Conservation (phyloP, 2,113 vertebrate genomes). For the Macaca mulatta region DNA sequence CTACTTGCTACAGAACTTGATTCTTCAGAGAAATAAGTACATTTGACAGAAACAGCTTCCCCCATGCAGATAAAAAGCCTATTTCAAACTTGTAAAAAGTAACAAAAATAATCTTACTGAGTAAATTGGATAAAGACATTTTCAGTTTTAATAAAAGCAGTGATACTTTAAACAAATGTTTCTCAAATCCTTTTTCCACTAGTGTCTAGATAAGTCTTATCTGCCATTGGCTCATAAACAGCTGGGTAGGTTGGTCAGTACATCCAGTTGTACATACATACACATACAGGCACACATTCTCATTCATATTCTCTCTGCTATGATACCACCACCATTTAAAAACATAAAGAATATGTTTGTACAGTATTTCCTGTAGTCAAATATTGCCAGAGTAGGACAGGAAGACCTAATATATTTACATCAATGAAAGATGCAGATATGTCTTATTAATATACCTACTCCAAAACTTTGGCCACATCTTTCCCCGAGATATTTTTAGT, state of each 20-base stretch:
- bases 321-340: not conserved
- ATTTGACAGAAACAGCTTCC: not conserved
- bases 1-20: not conserved
- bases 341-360: too few relatives aligned
- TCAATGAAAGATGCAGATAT: not conserved
- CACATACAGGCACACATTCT: not conserved
- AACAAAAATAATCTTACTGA: not conserved
- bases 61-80: conserved; percentile 19
- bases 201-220: not conserved
- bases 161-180: conserved; percentile 8
- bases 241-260: not conserved
- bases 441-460: not conserved
- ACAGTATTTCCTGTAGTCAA: not conserved
- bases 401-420: not conserved
- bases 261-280: not conserved
- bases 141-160: not conserved
- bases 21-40: conserved; percentile 17
- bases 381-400: not conserved
- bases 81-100: conserved; percentile 21
- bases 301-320: not conserved
- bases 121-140: not conserved
- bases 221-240: not conserved
- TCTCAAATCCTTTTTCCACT: not conserved
- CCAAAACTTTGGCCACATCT: not conserved
- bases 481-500: not conserved